Conservation (phyloP, 2,888 invertebrate genomes). For the Drosophila recens region DNA sequence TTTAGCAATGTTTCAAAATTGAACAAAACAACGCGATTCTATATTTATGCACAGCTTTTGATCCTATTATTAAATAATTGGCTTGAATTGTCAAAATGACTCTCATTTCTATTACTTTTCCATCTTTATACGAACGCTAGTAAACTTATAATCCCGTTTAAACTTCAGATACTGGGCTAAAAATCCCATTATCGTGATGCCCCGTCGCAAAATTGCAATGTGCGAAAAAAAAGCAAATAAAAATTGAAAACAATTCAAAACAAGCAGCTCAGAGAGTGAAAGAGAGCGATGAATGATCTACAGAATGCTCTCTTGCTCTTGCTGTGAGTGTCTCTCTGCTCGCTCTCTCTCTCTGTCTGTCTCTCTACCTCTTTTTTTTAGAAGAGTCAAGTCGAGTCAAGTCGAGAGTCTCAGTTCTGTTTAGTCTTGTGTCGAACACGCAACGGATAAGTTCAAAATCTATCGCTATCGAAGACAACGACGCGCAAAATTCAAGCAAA, state of each 20-base stretch:
- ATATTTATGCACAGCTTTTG: too few relatives aligned
- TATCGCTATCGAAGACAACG: constrained; percentile 68
- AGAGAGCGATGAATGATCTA: constrained; percentile 7
- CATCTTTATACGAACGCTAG: too few relatives aligned
- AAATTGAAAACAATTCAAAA: not conserved
- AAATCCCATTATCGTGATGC: constrained; percentile 8
- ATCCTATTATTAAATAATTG: too few relatives aligned
- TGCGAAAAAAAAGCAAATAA: constrained; percentile 29
- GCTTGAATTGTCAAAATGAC: too few relatives aligned
- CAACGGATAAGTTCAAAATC: constrained; percentile 59
- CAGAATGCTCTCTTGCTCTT: constrained; percentile 6
- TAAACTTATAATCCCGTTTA: not conserved
- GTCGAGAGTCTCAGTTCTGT: constrained; percentile 17
- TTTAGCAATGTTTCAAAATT: too few relatives aligned
- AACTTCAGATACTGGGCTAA: not conserved
- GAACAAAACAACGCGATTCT: too few relatives aligned
- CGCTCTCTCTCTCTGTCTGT: constrained; percentile 10
- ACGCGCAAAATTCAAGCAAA: constrained; percentile 24
- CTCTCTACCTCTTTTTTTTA: not conserved
- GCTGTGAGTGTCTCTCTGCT: constrained; percentile 5
- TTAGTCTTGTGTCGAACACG: constrained; percentile 82
- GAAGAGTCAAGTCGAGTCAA: not conserved
- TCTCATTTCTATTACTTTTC: too few relatives aligned
- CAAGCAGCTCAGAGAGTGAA: constrained; percentile 2
- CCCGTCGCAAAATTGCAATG: constrained; percentile 28